These are phyloP conservation scores for Xestia ashworthii DNA, from an alignment of 2,888 invertebrate genomes.

Conservation along the genomic window DNA sequence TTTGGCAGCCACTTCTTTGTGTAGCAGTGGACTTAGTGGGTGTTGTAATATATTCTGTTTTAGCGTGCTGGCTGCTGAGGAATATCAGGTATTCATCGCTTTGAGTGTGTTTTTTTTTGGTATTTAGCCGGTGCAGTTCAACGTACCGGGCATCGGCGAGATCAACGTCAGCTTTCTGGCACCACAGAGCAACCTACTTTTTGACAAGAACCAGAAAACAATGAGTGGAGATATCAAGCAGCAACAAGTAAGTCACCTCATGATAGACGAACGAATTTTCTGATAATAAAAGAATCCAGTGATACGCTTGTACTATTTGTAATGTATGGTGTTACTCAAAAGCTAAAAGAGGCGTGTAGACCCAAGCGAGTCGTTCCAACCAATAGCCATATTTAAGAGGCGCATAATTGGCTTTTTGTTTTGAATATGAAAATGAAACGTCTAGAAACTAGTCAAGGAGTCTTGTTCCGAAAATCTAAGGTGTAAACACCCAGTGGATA, in stretches of 20 bases:
- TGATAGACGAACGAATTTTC: slow-evolving; percentile 20
- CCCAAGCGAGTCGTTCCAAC: not conserved
- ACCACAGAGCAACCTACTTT: slow-evolving; percentile 83
- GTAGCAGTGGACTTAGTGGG: slow-evolving; percentile 14
- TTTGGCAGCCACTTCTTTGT: not conserved
- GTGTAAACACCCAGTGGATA: slow-evolving; percentile 27
- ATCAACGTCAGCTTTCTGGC: slow-evolving; percentile 86
- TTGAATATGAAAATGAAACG: not conserved
- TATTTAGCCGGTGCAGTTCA: slow-evolving; percentile 77
- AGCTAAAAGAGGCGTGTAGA: not conserved
- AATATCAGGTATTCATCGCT: slow-evolving; percentile 24
- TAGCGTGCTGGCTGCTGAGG: slow-evolving; percentile 23
- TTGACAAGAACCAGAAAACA: slow-evolving; percentile 84
- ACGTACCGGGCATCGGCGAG: slow-evolving; percentile 87
- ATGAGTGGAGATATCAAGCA: slow-evolving; percentile 85
- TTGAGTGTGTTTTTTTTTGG: slow-evolving; percentile 53
- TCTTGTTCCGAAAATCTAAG: slow-evolving; percentile 17
- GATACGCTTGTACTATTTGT: too few relatives aligned
- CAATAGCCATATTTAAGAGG: not conserved
- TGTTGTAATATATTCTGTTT: slow-evolving; percentile 8
- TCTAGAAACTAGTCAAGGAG: slow-evolving; percentile 17
- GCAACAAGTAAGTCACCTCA: slow-evolving; percentile 78
- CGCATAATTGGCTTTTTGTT: not conserved
- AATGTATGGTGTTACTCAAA: not conserved
- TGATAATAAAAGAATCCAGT: not conserved